These are phyloP conservation scores for Stenurella melanura DNA, from an alignment of 2,888 invertebrate genomes.

Conservation along the genomic window DNA sequence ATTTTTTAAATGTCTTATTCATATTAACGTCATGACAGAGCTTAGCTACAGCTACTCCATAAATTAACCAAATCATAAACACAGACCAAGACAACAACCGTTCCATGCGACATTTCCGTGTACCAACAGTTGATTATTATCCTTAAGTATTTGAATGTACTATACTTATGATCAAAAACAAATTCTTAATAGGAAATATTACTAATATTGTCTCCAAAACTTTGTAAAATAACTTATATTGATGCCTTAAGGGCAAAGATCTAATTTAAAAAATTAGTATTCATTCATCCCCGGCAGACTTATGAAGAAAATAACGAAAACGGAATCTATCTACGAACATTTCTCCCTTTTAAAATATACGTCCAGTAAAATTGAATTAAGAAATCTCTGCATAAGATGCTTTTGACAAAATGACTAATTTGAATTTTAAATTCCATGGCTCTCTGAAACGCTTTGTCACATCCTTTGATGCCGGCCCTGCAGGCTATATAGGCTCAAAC, in stretches of 20 bases:
- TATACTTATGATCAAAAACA: too few species aligned
- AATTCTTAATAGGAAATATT: too few species aligned
- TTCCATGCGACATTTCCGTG: too few species aligned
- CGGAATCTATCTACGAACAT: neutral
- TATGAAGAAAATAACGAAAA: neutral
- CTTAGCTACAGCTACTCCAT: too few species aligned
- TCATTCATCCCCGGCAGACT: neutral
- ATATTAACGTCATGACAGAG: too few species aligned
- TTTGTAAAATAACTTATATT: neutral
- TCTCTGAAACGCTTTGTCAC: slow-evolving; percentile 24
- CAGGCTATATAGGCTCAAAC: slow-evolving; percentile 4
- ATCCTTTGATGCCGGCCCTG: slow-evolving; percentile 10
- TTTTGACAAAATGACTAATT: slow-evolving; percentile 27
- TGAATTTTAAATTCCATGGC: slow-evolving; percentile 28
- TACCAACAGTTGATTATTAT: too few species aligned
- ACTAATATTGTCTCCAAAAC: too few species aligned
- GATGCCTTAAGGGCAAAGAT: neutral
- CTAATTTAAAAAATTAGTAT: neutral
- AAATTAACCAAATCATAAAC: too few species aligned
- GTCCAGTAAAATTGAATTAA: slow-evolving; percentile 15
- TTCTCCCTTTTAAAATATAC: neutral
- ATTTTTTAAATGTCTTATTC: too few species aligned
- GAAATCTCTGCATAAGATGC: slow-evolving; percentile 22
- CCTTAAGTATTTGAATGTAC: too few species aligned
- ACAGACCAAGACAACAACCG: too few species aligned